Evolutionary conservation across 37 sponge, comb jelly and placozoan species (phyloP).

Genomic region (Petrosia ficiformis): DNA sequence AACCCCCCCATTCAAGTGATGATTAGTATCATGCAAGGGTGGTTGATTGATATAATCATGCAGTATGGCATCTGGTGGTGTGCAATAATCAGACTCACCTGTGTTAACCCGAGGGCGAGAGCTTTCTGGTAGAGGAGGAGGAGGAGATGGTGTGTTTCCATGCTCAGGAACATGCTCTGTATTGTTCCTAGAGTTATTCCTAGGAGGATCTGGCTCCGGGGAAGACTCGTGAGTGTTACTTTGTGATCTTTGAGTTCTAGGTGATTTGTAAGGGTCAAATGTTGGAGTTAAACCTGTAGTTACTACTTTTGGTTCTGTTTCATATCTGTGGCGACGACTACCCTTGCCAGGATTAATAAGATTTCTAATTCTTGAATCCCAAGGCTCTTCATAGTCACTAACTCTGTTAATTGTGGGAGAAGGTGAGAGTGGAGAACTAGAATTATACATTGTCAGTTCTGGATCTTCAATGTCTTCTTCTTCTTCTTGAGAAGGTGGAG

Average conservation of each 20-base stretch:
- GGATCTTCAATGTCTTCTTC: slow-evolving; percentile 1
- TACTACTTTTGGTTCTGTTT: not conserved
- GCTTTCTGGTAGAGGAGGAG: not conserved
- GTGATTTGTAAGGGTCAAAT: not conserved
- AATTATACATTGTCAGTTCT: not conserved
- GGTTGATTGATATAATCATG: not conserved
- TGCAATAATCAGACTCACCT: slow-evolving; percentile 3
- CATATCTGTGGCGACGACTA: not conserved
- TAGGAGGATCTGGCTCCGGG: not conserved
- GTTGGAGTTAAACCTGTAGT: not conserved
- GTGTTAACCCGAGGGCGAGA: not conserved
- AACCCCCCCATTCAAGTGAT: not conserved
- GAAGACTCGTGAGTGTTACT: not conserved
- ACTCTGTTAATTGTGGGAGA: not conserved
- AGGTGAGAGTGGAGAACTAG: not conserved
- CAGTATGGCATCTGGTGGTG: not conserved
- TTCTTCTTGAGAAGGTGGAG: slow-evolving; percentile 13
- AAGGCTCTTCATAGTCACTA: slow-evolving; percentile 74
- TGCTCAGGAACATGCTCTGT: not conserved
- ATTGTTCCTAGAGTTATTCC: not conserved
- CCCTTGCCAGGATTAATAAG: not conserved
- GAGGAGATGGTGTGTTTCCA: not conserved
- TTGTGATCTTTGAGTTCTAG: not conserved
- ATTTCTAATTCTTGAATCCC: slow-evolving; percentile 32
- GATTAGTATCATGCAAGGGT: not conserved